Evolutionary conservation across 2,113 vertebrate genomes (phyloP).

Genomic region (Regulus satrapa): DNA sequence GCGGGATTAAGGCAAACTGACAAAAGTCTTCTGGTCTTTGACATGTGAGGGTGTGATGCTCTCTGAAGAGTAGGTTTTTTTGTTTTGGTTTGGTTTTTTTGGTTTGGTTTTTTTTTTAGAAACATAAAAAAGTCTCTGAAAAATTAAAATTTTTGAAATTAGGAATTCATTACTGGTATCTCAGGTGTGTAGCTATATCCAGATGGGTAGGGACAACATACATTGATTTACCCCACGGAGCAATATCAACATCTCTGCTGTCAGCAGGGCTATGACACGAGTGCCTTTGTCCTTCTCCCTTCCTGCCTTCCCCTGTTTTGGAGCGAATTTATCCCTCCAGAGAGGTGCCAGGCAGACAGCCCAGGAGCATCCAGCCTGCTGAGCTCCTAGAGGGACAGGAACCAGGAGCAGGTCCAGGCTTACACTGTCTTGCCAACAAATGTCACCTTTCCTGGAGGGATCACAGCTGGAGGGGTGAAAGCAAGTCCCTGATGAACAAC

Average conservation of each 20-base stretch:
- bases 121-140: background rate
- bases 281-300: background rate
- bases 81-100: no score
- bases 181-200: rapidly evolving
- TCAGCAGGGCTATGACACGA: background rate
- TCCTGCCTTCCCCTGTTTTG: background rate
- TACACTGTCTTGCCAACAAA: background rate
- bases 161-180: background rate
- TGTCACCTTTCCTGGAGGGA: background rate
- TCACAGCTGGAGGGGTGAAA: background rate
- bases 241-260: background rate
- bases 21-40: background rate
- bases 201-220: background rate
- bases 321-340: background rate
- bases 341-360: background rate
- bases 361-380: background rate
- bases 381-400: background rate
- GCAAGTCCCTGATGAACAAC: background rate
- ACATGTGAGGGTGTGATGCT: background rate
- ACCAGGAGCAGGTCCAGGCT: background rate
- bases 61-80: no score
- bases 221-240: background rate
- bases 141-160: background rate
- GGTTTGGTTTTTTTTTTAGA: background rate
- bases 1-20: background rate